Evolutionary conservation across 2,888 invertebrate genomes (phyloP).

Genomic region (Alcis repandata): DNA sequence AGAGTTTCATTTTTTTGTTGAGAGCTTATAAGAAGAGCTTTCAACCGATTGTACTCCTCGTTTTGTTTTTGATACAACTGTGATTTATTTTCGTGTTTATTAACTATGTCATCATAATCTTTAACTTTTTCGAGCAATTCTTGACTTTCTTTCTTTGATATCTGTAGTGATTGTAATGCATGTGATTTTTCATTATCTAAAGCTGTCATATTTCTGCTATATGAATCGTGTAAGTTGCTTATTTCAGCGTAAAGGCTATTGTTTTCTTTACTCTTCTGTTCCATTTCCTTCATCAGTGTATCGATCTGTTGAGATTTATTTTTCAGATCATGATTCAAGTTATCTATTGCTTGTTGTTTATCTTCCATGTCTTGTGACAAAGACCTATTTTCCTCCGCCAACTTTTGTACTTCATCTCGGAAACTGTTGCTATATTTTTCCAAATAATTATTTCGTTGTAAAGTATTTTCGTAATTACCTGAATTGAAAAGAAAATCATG

Average conservation of each 20-base stretch:
- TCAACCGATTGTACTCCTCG: slow-evolving; percentile 54
- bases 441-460: slow-evolving; percentile 66
- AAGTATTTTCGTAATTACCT: slow-evolving; percentile 69
- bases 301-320: slow-evolving; percentile 70
- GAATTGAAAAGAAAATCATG: slow-evolving; percentile 32
- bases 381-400: slow-evolving; percentile 59
- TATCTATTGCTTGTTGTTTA: slow-evolving; percentile 64
- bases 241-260: slow-evolving; percentile 57
- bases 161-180: slow-evolving; percentile 58
- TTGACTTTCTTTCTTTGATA: slow-evolving; percentile 69
- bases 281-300: slow-evolving; percentile 60
- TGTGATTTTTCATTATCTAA: slow-evolving; percentile 66
- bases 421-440: slow-evolving; percentile 65
- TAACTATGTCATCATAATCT: slow-evolving; percentile 56
- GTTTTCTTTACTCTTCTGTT: slow-evolving; percentile 62
- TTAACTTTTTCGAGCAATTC: slow-evolving; percentile 66
- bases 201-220: slow-evolving; percentile 53
- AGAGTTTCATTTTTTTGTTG: slow-evolving; percentile 58
- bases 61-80: slow-evolving; percentile 52
- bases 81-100: slow-evolving; percentile 53
- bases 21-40: slow-evolving; percentile 48
- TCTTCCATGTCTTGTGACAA: slow-evolving; percentile 60
- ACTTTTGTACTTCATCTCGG: slow-evolving; percentile 57
- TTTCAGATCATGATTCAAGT: slow-evolving; percentile 61
- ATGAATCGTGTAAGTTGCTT: slow-evolving; percentile 56